Evolutionary conservation across 2,797 vertebrate species (phyloP).

Genomic region (Acipenser ruthenus): DNA sequence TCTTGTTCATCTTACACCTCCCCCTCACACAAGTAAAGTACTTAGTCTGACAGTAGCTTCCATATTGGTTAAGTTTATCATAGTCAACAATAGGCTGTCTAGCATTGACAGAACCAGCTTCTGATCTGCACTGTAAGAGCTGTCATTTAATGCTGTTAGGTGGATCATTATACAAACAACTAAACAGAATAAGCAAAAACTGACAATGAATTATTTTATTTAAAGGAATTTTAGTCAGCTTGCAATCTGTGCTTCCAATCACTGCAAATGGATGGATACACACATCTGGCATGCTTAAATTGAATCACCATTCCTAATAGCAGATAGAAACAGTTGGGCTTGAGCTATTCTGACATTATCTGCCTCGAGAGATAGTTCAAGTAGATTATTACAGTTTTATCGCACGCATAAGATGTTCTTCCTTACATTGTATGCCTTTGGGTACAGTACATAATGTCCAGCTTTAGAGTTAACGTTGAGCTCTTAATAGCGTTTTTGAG

Average conservation of each 20-base stretch:
- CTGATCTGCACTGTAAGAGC: no score
- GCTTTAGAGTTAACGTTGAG: not conserved
- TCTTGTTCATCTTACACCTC: no score
- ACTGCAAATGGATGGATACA: not conserved
- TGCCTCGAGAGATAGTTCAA: not conserved
- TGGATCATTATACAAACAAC: no score
- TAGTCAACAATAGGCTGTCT: no score
- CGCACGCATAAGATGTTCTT: not conserved
- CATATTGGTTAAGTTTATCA: no score
- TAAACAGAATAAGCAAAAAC: no score
- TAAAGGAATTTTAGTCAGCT: not conserved
- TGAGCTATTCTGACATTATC: not conserved
- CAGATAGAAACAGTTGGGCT: not conserved
- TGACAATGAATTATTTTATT: not conserved
- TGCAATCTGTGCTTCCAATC: not conserved
- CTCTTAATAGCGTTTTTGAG: not conserved
- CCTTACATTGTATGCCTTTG: not conserved
- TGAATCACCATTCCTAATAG: not conserved
- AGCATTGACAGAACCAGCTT: no score
- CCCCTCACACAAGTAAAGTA: no score
- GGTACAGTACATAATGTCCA: not conserved
- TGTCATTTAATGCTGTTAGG: no score
- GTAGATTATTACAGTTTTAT: not conserved
- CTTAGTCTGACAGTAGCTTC: no score
- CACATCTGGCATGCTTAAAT: not conserved